Base-by-base conservation (phyloP, 1,140 invertebrate genomes). In the Caerostris extrusa region DNA sequence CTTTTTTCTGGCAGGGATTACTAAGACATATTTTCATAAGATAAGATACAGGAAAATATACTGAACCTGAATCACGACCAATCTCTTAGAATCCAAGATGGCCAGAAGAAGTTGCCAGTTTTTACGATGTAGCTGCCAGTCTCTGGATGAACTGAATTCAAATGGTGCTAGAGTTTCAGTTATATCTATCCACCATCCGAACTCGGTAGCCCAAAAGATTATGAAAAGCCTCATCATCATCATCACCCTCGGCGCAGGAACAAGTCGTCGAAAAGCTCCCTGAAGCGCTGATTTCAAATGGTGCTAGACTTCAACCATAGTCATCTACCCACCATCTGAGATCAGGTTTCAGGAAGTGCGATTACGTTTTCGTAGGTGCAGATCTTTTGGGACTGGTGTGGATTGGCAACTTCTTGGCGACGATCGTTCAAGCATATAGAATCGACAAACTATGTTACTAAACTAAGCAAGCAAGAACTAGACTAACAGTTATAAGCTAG, bases 211-310 rank as follows among this genome's bases (percentile, higher is more conserved):
- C 94, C 94, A 94, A 94, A n/a, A 91, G 94, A 94, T 90, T 83
- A 94, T 86, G 50, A 50, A n/a, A 3, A n/a, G 3, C 19, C 34
- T n/a, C 56, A 10, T 58, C 90, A 34, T 67, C 64, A 67, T 67
- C 64, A 67, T 8, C n/a, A n/a, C n/a, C n/a, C n/a, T 57, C 7
- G 82, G n/a, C 8, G 17, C 12, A 17, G 55, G 8, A 17, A 6
- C 2, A 17, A 14, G 91, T 64, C 57, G 93, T 34, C 53, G 57
- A 10, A 57, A 83, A 87, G 88, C 94, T 88, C 69, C 90, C 94
- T 91, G 94, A 94, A 94, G 94, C 94, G 94, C 94, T 94, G 94
- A 94, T 94, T 94, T 94, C 94, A 94, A 94, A 94, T 94, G 94
- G 94, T 94, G 94, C 94, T 94, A 94, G 94, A 94, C 82, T 57